A percentile compares a stretch with the other conserved stretches of the same genome.
These are phyloP conservation scores for Dryococelus australis DNA, from an alignment of 2,888 invertebrate genomes.

Conservation along the genomic window DNA sequence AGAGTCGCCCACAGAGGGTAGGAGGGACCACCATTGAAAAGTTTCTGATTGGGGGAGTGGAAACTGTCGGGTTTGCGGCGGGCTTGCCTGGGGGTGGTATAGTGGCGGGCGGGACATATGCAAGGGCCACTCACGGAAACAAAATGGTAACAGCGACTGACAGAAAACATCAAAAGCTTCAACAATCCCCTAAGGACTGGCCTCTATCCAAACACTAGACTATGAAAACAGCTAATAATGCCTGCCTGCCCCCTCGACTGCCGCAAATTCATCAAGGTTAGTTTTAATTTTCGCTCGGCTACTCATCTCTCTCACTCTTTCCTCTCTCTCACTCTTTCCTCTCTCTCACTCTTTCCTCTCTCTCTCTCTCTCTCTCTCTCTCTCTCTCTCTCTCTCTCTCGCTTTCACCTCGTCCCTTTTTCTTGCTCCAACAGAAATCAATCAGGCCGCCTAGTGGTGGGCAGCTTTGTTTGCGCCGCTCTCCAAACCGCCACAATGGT, in stretches of 20 bases:
- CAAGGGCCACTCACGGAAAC: not conserved
- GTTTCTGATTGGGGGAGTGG: not conserved
- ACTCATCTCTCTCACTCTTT: not conserved
- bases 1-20: not conserved
- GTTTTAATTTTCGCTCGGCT: slow-evolving; percentile 16
- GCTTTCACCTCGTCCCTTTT: not conserved
- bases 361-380: not conserved
- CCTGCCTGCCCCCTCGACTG: not conserved
- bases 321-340: not conserved
- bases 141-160: slow-evolving; percentile 26
- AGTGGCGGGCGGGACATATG: not conserved
- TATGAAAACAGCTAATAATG: slow-evolving; percentile 25
- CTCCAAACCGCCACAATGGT: slow-evolving; percentile 7
- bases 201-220: slow-evolving; percentile 20
- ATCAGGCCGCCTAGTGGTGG: not conserved
- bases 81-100: not conserved
- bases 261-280: slow-evolving; percentile 16
- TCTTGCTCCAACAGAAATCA: slow-evolving; percentile 8
- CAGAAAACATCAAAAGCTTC: slow-evolving; percentile 27
- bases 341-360: not conserved
- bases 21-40: not conserved
- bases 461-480: not conserved
- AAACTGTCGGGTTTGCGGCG: slow-evolving; percentile 2
- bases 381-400: not conserved
- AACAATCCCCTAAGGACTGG: slow-evolving; percentile 18